Evolutionary conservation across 2,113 vertebrate genomes (phyloP), one percentile per base, ranked within the genome.

Genomic region (Phylloscopus trochilus): DNA sequence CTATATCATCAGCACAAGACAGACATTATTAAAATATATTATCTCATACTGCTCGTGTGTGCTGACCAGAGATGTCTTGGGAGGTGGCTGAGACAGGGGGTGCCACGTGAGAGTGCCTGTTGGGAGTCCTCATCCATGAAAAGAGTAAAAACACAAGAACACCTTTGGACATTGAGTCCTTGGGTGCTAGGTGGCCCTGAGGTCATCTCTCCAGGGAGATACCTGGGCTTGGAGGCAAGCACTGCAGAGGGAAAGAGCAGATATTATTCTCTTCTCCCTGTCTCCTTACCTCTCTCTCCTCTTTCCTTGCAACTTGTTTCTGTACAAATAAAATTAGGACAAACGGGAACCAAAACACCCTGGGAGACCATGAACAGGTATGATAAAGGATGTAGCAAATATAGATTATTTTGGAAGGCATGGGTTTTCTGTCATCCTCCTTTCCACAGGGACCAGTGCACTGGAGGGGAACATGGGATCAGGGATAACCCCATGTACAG

Each of bases 401-500:
- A 28, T 1, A 62, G 31, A 53, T 67, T 47, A 33, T 64, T 92
- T 93, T 87, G 66, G n/a, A 58, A 82, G 24, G 41, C 10, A 14
- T 24, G 14, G 16, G 4, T 52, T 28, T 13, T 22, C 15, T 79
- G n/a, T n/a, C 35, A 44, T 62, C 19, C 28, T 69, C 62, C 28
- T 69, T 56, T 55, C n/a, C 4, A 6, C 24, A 41, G 37, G 67
- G 35, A 64, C 9, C 0, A 3, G 26, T 1, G 1, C 2, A 5
- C 28, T 52, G 18, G 18, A 28, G 23, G 10, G 24, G 30, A 79
- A 9, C 0, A 2, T 14, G 39, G 15, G 44, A 56, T 43, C 5
- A 20, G 23, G 6, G 6, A 68, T 81, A 37, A 28, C 10, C 13
- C 27, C 41, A 21, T 5, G 27, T 56, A 31, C 41, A 39, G 63